Evolutionary conservation across 2,113 vertebrate species (phyloP).

Genomic region (Acinonyx jubatus): DNA sequence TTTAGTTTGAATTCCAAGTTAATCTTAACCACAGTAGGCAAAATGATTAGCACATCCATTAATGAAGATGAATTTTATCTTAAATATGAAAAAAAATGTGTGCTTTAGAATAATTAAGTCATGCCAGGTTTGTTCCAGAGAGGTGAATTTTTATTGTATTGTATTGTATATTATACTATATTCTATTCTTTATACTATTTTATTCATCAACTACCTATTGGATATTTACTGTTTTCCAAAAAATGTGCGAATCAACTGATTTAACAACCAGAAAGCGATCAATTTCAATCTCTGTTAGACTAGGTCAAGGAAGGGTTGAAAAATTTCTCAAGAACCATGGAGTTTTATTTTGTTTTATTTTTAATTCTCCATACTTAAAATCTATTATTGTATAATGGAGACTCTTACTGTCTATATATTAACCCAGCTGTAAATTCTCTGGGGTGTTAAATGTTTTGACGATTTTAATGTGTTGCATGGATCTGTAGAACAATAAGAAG

Average conservation of each 20-base stretch:
- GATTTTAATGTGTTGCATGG: neutral
- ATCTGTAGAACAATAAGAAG: neutral
- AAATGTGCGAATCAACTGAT: neutral
- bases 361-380: neutral
- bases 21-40: neutral
- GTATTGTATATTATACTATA: neutral
- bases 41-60: constrained; percentile 30
- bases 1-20: constrained; percentile 25
- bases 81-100: neutral
- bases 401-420: neutral
- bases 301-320: neutral
- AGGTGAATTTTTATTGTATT: constrained; percentile 9
- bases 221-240: neutral
- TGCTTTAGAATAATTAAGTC: constrained; percentile 18
- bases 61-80: neutral
- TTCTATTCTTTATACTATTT: constrained; percentile 36
- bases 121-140: neutral
- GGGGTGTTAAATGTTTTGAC: neutral
- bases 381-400: neutral
- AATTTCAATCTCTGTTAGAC: neutral
- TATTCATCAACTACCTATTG: neutral
- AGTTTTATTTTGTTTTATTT: neutral
- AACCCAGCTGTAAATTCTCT: neutral
- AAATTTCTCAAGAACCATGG: neutral
- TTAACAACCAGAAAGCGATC: neutral